Base-by-base conservation (phyloP, 2,888 invertebrate genomes). In the Pollenia amentaria region DNA sequence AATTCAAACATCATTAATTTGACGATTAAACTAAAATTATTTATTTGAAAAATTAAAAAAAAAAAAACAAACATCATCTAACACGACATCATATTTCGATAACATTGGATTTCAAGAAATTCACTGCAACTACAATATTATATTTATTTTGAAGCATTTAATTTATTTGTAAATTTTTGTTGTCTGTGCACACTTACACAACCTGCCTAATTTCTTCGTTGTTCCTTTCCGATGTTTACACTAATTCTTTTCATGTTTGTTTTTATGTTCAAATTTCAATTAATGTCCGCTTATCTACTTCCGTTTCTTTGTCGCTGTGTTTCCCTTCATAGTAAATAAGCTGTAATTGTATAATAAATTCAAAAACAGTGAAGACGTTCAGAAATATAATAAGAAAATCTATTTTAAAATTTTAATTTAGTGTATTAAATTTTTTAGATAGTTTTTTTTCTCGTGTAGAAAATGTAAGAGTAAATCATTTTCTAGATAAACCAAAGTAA, bases 351-450 rank as follows among this genome's bases (percentile, higher is more conserved):
- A 73, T 75, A 88, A 69, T 44, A 72, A 75, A 69, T 76, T 84
- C 75, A 81, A 53, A 82, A 88, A 87, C 88, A 88, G 88, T 88
- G 88, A 88, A 88, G 89, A 88, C 88, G 87, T 88, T 87, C 72
- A 73, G 42, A 81, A 70, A 65, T n/a, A 62, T 46, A 55, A 16
- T 70, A 42, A 75, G 64, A 60, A 81, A 84, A 51, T 67, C 44
- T 87, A 83, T 80, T 53, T 76, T 65, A 86, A 79, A 57, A 76
- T 53, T 70, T 57, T 73, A 80, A 80, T 80, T 83, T 87, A 87
- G 84, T 77, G 62, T 76, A 83, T 80, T 57, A 83, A 83, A 76
- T 77, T 80, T 86, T 86, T 87, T 83, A 84, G 80, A 72, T 81
- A 80, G 70, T 57, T 75, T 69, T 83, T 78, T 84, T 78, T 84